Conservation (phyloP, 2,888 invertebrate genomes). For the Bimastos eiseni region DNA sequence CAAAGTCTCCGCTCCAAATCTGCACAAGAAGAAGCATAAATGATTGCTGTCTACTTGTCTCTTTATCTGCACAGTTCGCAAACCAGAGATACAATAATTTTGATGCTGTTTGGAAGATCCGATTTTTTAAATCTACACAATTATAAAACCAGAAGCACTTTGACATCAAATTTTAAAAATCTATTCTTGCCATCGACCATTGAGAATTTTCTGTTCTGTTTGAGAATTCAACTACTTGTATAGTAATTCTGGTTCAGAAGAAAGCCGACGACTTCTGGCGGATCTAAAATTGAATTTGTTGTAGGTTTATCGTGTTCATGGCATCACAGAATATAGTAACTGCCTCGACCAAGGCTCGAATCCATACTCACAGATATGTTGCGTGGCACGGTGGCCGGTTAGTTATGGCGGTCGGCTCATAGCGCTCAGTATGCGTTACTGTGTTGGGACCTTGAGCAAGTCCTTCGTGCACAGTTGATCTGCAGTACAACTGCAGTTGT, state of each 20-base stretch:
- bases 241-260: not conserved
- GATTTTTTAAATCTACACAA: not conserved
- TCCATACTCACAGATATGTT: no score
- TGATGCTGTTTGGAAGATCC: not conserved
- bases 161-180: no score
- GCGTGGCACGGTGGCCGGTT: no score
- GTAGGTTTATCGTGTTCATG: not conserved
- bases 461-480: no score
- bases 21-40: constrained; percentile 36
- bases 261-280: not conserved
- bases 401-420: no score
- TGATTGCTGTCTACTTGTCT: constrained; percentile 19
- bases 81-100: not conserved
- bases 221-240: not conserved
- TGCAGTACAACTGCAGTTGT: no score
- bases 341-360: no score
- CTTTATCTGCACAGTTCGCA: not conserved
- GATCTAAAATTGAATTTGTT: not conserved
- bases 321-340: not conserved
- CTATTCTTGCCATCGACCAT: not conserved
- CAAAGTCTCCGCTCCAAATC: constrained; percentile 72
- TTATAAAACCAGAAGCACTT: not conserved
- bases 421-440: no score
- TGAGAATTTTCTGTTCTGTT: not conserved
- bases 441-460: no score